phyloP scores from a whole-genome alignment of 2,113 vertebrate species.

The Engraulis encrasicolus region DNA sequence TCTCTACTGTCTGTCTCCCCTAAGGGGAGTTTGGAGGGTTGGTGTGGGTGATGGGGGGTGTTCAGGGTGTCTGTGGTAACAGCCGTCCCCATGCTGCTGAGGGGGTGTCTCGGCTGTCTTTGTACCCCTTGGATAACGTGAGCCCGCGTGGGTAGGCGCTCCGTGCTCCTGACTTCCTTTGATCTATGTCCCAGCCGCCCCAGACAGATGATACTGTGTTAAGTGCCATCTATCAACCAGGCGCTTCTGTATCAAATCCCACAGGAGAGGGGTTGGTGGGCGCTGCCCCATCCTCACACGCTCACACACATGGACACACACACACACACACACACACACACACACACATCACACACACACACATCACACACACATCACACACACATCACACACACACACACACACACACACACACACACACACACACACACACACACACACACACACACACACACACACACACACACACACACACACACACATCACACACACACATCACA shows the following conservation, averaged over 20 bases:
- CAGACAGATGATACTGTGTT: constrained; percentile 39
- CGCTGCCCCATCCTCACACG: not conserved
- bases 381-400: too few relatives aligned
- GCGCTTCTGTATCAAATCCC: constrained; percentile 20
- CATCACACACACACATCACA: too few relatives aligned
- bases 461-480: too few relatives aligned
- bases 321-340: too few relatives aligned
- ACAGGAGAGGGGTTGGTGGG: not conserved
- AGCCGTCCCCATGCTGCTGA: constrained; percentile 18
- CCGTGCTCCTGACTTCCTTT: constrained; percentile 34
- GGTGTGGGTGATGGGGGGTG: constrained; percentile 9
- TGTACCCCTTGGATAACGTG: constrained; percentile 21
- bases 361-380: too few relatives aligned
- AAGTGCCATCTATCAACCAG: constrained; percentile 40
- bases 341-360: too few relatives aligned
- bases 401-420: too few relatives aligned
- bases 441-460: too few relatives aligned
- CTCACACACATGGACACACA: not conserved
- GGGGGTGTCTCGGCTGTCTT: constrained; percentile 23
- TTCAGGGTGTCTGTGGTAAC: not conserved
- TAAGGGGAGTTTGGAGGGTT: not conserved
- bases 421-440: too few relatives aligned
- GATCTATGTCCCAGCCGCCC: constrained; percentile 32
- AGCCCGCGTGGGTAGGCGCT: constrained; percentile 25
- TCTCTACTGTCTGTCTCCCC: constrained; percentile 10